Evolutionary conservation across 2,113 vertebrate genomes (phyloP).

Genomic region (Halichoerus grypus): DNA sequence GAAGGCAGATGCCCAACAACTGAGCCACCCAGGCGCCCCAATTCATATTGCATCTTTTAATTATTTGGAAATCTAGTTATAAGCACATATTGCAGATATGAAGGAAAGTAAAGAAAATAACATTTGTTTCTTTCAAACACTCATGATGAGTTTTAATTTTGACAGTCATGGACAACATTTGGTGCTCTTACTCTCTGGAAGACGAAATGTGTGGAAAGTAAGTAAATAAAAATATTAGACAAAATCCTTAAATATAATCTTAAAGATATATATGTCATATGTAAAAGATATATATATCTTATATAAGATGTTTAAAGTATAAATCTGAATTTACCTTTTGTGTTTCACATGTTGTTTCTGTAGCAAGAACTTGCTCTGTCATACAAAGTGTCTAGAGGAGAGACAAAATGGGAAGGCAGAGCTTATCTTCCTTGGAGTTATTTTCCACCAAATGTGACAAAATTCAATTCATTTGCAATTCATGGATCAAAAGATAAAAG

Average conservation of each 20-base stretch:
- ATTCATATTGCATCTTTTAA: neutral
- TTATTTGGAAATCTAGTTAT: conserved; percentile 63
- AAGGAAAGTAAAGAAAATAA: conserved; percentile 17
- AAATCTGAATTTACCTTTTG: neutral
- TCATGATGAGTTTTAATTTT: conserved; percentile 79
- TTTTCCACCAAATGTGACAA: conserved; percentile 85
- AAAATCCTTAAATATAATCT: neutral
- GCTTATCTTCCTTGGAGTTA: conserved; percentile 88
- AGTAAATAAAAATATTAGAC: conserved; percentile 74
- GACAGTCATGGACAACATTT: conserved; percentile 95
- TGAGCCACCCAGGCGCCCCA: no score
- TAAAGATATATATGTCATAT: neutral
- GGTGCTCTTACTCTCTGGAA: conserved; percentile 93
- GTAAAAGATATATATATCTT: neutral
- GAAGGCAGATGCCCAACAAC: no score
- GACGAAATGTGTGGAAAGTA: conserved; percentile 92
- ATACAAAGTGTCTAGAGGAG: conserved; percentile 81
- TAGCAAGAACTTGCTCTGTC: conserved; percentile 85
- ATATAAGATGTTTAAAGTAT: neutral
- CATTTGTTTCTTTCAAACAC: conserved; percentile 51
- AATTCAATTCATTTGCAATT: conserved; percentile 89
- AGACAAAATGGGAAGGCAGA: conserved; percentile 85
- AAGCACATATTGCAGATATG: neutral
- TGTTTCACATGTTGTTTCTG: neutral
- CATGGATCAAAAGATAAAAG: conserved; percentile 86